Evolutionary conservation across 2,113 vertebrate genomes (phyloP).

Genomic region (Microtus richardsoni): DNA sequence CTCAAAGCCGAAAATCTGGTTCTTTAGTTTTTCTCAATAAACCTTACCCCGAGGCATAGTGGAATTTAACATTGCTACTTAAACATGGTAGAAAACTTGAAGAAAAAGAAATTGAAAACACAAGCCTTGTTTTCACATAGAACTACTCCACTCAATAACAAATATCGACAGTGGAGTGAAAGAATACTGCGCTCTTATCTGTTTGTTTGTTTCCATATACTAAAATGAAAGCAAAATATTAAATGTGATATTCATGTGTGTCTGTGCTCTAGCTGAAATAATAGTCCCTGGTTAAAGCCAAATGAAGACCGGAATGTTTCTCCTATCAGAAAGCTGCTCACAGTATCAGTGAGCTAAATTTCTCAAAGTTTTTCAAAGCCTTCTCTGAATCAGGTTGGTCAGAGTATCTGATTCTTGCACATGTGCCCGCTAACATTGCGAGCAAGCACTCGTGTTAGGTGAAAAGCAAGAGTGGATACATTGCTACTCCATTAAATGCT

Average conservation of each 20-base stretch:
- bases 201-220: background rate
- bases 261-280: constrained; percentile 6
- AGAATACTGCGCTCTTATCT: background rate
- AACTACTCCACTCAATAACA: background rate
- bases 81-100: constrained; percentile 52
- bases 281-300: constrained; percentile 1
- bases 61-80: constrained; percentile 41
- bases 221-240: constrained; percentile 48
- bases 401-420: background rate
- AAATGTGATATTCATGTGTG: background rate
- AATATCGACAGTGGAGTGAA: background rate
- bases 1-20: constrained; percentile 65
- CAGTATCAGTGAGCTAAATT: background rate
- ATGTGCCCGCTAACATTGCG: background rate
- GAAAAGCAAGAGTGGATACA: background rate
- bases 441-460: background rate
- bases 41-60: constrained; percentile 37
- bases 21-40: constrained; percentile 64
- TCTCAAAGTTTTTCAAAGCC: constrained; percentile 24
- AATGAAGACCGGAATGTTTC: background rate
- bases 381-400: background rate
- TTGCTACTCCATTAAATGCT: background rate
- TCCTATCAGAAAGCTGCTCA: background rate
- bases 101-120: constrained; percentile 23
- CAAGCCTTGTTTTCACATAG: constrained; percentile 3